phyloP scores from a whole-genome alignment of 1,140 invertebrate species.

The Bombus balteatus region DNA sequence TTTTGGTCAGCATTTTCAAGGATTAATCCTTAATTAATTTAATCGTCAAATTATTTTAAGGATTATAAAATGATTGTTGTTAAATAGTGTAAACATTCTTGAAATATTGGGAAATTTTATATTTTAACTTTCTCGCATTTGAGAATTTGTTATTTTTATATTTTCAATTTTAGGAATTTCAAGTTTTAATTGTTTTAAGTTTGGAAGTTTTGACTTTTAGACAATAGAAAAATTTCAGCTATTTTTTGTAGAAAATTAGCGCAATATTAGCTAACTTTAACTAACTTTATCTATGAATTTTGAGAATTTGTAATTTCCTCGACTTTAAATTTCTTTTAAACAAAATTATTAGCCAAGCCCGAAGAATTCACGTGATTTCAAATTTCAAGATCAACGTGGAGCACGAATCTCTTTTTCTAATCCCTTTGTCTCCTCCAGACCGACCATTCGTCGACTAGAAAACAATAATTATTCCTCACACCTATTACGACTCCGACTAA shows the following conservation, averaged over 20 bases:
- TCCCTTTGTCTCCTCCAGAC: neutral
- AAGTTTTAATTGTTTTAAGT: neutral
- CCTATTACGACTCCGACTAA: neutral
- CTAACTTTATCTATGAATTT: neutral
- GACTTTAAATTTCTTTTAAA: neutral
- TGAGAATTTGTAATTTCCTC: neutral
- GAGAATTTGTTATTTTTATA: neutral
- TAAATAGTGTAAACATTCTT: neutral
- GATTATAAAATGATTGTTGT: neutral
- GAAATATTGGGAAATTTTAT: neutral
- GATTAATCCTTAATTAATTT: neutral
- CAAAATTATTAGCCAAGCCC: neutral
- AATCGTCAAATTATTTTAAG: no score
- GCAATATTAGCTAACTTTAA: neutral
- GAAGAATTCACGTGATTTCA: neutral
- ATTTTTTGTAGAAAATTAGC: neutral
- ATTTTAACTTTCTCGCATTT: neutral
- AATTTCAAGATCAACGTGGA: neutral
- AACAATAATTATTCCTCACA: neutral
- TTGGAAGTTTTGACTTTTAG: neutral
- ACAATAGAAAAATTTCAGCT: neutral
- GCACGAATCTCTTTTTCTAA: neutral
- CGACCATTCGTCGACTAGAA: constrained; percentile 17
- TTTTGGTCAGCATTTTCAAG: neutral
- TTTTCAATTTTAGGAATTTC: neutral